A percentile compares a stretch with the other conserved stretches of the same genome.
These are phyloP conservation scores for Cossypha polioptera DNA, from an alignment of 2,797 vertebrate species.

Conservation along the genomic window DNA sequence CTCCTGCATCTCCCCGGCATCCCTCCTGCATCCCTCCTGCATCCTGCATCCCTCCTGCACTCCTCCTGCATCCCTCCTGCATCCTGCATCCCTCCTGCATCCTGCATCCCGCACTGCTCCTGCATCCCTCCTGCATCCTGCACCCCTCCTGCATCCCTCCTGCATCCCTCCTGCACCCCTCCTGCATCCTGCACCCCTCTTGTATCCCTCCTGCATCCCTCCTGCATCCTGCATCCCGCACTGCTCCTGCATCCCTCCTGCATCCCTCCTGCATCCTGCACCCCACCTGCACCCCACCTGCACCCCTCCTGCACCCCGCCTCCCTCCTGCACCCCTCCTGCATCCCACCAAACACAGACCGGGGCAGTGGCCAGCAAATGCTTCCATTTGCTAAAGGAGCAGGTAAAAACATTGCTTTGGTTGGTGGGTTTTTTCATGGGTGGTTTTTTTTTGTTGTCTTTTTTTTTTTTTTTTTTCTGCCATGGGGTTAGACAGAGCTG, in stretches of 20 bases:
- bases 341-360: rapidly evolving
- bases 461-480: rapidly evolving
- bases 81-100: no score
- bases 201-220: neutral
- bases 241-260: neutral
- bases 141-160: no score
- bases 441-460: neutral
- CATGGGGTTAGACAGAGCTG: rapidly evolving
- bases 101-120: no score
- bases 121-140: no score
- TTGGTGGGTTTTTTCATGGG: rapidly evolving
- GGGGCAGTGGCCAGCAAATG: rapidly evolving
- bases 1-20: no score
- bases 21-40: no score
- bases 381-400: rapidly evolving
- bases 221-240: neutral
- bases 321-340: no score
- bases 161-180: no score
- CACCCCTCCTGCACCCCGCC: neutral
- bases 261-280: neutral
- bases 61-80: no score
- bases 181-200: no score
- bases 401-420: rapidly evolving
- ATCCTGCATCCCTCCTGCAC: no score
- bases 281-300: no score